These are phyloP conservation scores for Hypomesus transpacificus DNA, from an alignment of 2,113 vertebrate genomes.

Conservation along the genomic window DNA sequence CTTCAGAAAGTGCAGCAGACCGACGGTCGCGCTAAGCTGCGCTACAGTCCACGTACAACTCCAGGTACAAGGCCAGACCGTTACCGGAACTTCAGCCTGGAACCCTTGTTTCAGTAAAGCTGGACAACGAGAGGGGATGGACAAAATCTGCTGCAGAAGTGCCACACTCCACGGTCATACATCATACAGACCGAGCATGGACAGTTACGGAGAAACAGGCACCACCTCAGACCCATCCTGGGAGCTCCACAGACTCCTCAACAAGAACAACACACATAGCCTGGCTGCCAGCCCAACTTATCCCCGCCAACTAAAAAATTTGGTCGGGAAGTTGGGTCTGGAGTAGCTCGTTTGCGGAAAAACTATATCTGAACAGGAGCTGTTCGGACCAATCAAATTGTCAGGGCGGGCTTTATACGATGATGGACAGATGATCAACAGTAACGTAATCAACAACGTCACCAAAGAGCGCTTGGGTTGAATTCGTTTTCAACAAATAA, in stretches of 20 bases:
- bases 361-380: too few relatives aligned
- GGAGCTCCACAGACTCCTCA: background rate
- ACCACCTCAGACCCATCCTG: background rate
- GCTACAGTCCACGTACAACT: slow-evolving; percentile 13
- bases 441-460: too few relatives aligned
- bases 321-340: too few relatives aligned
- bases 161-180: background rate
- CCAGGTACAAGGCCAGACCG: background rate
- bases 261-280: too few relatives aligned
- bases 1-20: background rate
- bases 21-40: background rate
- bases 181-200: background rate
- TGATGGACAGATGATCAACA: too few relatives aligned
- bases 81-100: slow-evolving; percentile 12
- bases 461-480: too few relatives aligned
- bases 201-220: background rate
- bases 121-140: background rate
- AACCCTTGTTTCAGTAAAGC: background rate
- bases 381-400: too few relatives aligned
- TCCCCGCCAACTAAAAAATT: too few relatives aligned
- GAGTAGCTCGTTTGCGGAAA: too few relatives aligned
- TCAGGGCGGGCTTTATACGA: too few relatives aligned
- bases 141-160: background rate
- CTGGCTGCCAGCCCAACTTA: too few relatives aligned
- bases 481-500: too few relatives aligned